Evolutionary conservation across 2,888 invertebrate genomes (phyloP), one percentile per base, ranked within the genome.

Genomic region (Pterostichus niger): DNA sequence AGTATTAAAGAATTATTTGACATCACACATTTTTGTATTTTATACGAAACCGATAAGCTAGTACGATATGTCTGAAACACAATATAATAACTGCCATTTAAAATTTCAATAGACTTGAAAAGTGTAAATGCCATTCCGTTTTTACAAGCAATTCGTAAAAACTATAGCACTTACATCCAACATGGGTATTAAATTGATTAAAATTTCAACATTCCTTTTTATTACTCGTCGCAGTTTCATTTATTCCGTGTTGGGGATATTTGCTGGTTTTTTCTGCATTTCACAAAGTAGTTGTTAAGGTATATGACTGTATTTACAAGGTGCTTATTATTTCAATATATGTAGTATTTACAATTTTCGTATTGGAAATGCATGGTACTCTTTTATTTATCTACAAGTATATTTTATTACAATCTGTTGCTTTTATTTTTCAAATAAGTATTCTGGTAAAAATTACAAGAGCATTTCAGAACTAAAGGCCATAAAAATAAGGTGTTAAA

Each of bases 311-410:
- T 80, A 68, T 80, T 80, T 46, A 80, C 13, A 80, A 68, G 80
- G 80, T 80, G 80, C 80, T 80, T 80, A 80, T 80, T 68, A 68
- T 80, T 80, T 80, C 52, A 79, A 64, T 56, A 75, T 56, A 49
- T 56, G 49, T 56, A 75, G 33, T 75, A 44, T 78, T 79, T 61
- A 79, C 78, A 79, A 59, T 78, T 78, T 44, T 78, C 33, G 59
- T 61, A 61, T 61, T 75, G 9, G 46, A 79, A 79, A 40, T 46
- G 78, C 64, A 61, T 79, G 78, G 46, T 79, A 79, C 24, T 24
- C 24, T 40, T 40, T 40, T 40, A 40, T 40, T 40, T 40, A 6
- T 40, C 24, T 24, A 24, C 24, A 24, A 24, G 40, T 40, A 40
- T 40, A 40, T 40, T 3, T 40, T 40, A 40, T 40, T 9, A 1